Conservation (phyloP, 2,113 vertebrate species). For the Orientallactaga bullata region DNA sequence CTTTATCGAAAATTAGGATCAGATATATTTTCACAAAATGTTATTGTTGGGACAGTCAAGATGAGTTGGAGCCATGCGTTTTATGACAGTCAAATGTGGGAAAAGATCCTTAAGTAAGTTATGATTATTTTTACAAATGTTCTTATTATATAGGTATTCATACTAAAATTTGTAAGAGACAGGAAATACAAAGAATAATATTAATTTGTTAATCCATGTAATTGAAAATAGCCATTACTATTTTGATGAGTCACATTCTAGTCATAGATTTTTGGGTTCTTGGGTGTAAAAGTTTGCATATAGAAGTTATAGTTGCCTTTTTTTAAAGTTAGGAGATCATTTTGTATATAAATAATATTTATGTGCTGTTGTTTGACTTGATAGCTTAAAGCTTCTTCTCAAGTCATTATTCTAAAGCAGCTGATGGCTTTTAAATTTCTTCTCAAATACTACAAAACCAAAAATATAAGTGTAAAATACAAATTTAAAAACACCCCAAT, state of each 20-base stretch:
- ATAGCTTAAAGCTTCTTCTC: background rate
- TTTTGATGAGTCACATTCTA: conserved; percentile 27
- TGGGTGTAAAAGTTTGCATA: background rate
- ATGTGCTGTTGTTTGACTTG: background rate
- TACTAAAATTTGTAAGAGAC: background rate
- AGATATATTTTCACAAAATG: conserved; percentile 97
- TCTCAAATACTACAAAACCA: background rate
- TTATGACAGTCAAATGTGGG: conserved; percentile 97
- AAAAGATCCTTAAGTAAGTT: conserved; percentile 97
- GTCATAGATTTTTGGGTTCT: background rate
- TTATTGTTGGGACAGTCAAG: conserved; percentile 97
- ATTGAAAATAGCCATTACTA: background rate
- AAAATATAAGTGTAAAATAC: conserved; percentile 18
- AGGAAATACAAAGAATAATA: conserved; percentile 8
- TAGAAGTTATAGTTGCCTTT: background rate
- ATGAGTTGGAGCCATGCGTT: conserved; percentile 99
- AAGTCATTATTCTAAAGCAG: conserved; percentile 12
- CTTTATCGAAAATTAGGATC: conserved; percentile 95
- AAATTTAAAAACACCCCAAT: conserved; percentile 41
- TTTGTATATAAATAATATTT: background rate
- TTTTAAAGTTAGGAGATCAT: background rate
- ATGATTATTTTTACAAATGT: conserved; percentile 4
- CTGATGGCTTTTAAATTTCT: conserved; percentile 46
- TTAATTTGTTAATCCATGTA: background rate
- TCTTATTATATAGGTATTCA: background rate